These are phyloP conservation scores for Microplitis demolitor DNA, from an alignment of 1,140 invertebrate species.

Conservation along the genomic window DNA sequence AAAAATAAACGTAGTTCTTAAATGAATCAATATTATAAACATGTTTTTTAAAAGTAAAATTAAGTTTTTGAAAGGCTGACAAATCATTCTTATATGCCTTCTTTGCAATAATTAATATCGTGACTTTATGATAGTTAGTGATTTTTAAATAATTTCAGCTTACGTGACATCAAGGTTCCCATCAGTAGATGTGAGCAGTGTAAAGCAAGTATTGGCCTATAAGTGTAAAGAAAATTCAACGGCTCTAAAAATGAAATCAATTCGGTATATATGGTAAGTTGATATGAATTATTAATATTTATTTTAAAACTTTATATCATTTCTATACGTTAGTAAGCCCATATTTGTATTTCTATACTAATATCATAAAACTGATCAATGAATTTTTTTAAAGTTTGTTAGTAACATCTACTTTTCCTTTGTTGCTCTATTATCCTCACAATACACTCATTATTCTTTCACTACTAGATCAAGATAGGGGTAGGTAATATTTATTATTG, in stretches of 20 bases:
- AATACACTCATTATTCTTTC: too few relatives aligned
- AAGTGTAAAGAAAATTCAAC: constrained; percentile 79
- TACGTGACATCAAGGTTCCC: constrained; percentile 76
- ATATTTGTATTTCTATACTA: too few relatives aligned
- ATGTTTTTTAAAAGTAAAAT: too few relatives aligned
- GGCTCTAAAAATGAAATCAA: constrained; percentile 73
- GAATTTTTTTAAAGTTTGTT: too few relatives aligned
- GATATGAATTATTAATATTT: background rate
- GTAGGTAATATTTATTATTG: too few relatives aligned
- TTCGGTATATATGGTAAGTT: constrained; percentile 68
- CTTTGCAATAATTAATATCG: background rate
- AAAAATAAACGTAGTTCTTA: too few relatives aligned
- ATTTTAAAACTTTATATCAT: background rate
- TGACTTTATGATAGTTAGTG: background rate
- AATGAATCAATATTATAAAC: too few relatives aligned
- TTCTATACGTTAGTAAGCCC: background rate
- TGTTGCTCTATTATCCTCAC: too few relatives aligned
- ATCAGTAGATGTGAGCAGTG: constrained; percentile 72
- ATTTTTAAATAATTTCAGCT: constrained; percentile 55
- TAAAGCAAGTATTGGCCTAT: constrained; percentile 76
- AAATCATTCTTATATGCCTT: background rate
- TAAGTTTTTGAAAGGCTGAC: too few relatives aligned
- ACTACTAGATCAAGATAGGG: too few relatives aligned
- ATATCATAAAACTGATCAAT: too few relatives aligned
- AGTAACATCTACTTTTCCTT: too few relatives aligned